Evolutionary conservation across 1,140 invertebrate genomes (phyloP), one percentile per base, ranked within the genome.

Genomic region (Bombus pascuorum): DNA sequence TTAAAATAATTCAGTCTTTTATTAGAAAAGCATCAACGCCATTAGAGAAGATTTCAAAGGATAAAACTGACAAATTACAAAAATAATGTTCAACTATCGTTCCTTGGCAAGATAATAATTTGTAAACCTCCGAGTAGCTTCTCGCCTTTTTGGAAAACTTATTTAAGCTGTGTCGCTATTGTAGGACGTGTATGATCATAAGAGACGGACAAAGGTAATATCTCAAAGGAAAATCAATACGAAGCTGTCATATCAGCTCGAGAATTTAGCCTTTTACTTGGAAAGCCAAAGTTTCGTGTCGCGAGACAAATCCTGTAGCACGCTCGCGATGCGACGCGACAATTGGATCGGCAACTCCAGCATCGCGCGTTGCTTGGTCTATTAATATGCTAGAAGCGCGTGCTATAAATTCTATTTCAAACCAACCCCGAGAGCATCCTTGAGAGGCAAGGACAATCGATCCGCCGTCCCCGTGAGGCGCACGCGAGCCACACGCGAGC

Each of bases 391-490:
- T 88, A 91, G 78, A 83, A 87, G 83, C 87, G 83, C 83, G 75
- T 59, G 85, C 90, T 91, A 91, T 91, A 91, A 91, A 90, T 91
- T 91, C 85, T 89, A 87, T 90, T 87, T 79, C 83, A 71, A 85
- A 68, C 73, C 6, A 44, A 42, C 28, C 53, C 68, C 81, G 62
- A 70, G 22, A 32, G 42, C 73, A 89, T 83, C 91, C 87, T 90
- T 91, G 90, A 87, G 85, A 90, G 83, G 73, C 91, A 91, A 91
- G 91, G 90, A 91, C 91, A 85, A 91, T 91, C 88, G 91, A 92
- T 91, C 89, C 72, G 68, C 34, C 80, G 86, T 65, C 74, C 70
- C 72, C 78, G 66, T 71, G 53, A 39, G 34, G 70, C 74, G 78
- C 87, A 62, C 68, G 80, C 86, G 79, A 88, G 65, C 71, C 88